Evolutionary conservation across 2,797 vertebrate genomes (phyloP).

Genomic region (Crocidura indochinensis): DNA sequence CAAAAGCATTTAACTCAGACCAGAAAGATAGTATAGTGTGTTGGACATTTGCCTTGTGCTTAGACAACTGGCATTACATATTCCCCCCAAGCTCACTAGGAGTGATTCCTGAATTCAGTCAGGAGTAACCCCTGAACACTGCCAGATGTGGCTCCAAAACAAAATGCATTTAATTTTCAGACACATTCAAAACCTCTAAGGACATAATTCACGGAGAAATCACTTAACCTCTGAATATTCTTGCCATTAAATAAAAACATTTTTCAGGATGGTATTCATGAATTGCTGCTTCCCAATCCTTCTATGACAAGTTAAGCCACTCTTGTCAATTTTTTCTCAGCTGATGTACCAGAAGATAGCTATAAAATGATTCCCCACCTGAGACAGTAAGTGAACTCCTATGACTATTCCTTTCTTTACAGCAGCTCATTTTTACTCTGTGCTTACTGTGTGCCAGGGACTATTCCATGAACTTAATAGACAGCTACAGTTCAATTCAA

Average conservation of each 20-base stretch:
- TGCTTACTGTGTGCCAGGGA: no score
- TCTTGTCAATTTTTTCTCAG: background rate
- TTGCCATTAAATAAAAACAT: background rate
- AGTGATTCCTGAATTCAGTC: no score
- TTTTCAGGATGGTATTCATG: background rate
- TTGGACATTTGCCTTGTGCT: no score
- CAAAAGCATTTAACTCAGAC: background rate
- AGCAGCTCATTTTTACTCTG: background rate
- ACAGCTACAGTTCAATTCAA: background rate
- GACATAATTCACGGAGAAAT: background rate
- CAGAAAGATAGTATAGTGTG: no score
- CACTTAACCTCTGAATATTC: background rate
- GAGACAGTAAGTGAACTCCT: background rate
- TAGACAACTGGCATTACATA: no score
- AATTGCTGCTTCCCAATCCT: background rate
- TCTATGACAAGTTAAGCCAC: background rate
- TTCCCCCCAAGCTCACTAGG: no score
- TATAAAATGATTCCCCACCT: background rate
- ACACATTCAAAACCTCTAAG: background rate
- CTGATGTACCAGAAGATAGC: background rate
- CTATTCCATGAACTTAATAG: background rate
- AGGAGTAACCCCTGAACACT: no score
- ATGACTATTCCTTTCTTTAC: no score
- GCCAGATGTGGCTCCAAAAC: no score
- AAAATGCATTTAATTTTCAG: no score